These are phyloP conservation scores for Plumapathes pennacea DNA, from an alignment of 92 coral and sea anemone genomes.

Conservation along the genomic window DNA sequence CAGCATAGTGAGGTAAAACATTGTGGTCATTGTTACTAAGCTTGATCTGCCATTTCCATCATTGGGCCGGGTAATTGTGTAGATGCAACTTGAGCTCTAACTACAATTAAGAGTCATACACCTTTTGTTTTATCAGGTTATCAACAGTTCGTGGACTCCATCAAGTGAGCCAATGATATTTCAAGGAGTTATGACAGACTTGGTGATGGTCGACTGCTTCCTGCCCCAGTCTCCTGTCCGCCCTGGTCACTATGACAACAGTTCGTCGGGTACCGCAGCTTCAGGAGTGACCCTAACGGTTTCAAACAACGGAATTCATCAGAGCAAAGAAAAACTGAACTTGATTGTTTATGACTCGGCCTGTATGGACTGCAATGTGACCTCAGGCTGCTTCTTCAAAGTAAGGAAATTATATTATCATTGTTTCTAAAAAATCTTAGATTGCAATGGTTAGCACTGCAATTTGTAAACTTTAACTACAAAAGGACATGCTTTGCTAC, in stretches of 20 bases:
- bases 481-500: too few species aligned
- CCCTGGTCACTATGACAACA: slow-evolving; percentile 10
- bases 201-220: slow-evolving; percentile 36
- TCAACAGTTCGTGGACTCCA: slow-evolving; percentile 36
- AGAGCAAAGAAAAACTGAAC: slow-evolving; percentile 2
- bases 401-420: too few species aligned
- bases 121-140: too few species aligned
- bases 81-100: too few species aligned
- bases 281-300: slow-evolving; percentile 32
- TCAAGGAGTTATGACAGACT: slow-evolving; percentile 30
- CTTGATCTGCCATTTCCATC: too few species aligned
- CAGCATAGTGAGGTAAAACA: too few species aligned
- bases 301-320: slow-evolving; percentile 28
- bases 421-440: too few species aligned
- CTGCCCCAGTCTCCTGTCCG: slow-evolving; percentile 47
- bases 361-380: slow-evolving; percentile 29
- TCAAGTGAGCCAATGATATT: neutral
- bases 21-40: too few species aligned
- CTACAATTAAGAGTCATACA: too few species aligned
- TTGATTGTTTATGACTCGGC: slow-evolving; percentile 27
- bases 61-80: too few species aligned
- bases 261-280: slow-evolving; percentile 22
- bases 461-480: too few species aligned
- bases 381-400: slow-evolving; percentile 16
- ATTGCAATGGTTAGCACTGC: too few species aligned